Evolutionary conservation across 2,888 invertebrate species (phyloP).

Genomic region (Thymelicus sylvestris): DNA sequence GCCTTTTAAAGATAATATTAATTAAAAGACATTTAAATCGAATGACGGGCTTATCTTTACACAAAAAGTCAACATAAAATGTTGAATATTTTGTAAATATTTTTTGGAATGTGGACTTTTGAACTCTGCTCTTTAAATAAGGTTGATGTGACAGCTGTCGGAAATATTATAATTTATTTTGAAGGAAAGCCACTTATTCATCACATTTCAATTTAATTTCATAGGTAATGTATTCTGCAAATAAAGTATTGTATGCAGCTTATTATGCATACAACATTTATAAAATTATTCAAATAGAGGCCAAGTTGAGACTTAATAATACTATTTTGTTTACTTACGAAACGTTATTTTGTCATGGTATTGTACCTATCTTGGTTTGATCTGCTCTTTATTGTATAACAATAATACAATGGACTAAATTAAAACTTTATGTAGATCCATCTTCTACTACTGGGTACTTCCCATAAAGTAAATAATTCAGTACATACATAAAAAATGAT

Average conservation of each 20-base stretch:
- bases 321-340: too few relatives aligned
- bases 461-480: too few relatives aligned
- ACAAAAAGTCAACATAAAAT: not conserved
- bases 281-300: too few relatives aligned
- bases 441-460: too few relatives aligned
- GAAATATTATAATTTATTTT: not conserved
- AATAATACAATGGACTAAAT: too few relatives aligned
- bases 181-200: not conserved
- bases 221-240: not conserved
- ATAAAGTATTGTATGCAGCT: not conserved
- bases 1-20: conserved; percentile 21
- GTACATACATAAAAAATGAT: too few relatives aligned
- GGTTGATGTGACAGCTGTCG: not conserved
- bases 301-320: too few relatives aligned
- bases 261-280: too few relatives aligned
- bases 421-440: too few relatives aligned
- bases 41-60: conserved; percentile 32
- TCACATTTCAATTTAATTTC: not conserved
- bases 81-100: conserved; percentile 2
- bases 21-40: conserved; percentile 24
- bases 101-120: not conserved
- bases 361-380: too few relatives aligned
- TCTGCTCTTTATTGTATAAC: too few relatives aligned
- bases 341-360: too few relatives aligned
- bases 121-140: not conserved